Conservation (phyloP, 2,797 vertebrate species). For the Peromyscus aztecus region DNA sequence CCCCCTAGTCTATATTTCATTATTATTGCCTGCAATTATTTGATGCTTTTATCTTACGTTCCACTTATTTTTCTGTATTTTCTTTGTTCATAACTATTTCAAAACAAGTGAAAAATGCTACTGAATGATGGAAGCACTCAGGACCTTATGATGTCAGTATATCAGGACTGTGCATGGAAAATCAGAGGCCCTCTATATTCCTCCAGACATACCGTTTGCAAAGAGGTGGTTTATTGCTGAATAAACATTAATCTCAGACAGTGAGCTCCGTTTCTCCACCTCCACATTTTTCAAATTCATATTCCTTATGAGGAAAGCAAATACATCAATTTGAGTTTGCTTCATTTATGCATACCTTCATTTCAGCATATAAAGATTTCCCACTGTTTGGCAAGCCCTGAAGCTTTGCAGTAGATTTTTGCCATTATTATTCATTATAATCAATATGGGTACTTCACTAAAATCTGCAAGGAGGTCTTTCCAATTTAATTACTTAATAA, state of each 20-base stretch:
- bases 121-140: conserved; percentile 42
- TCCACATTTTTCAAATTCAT: conserved; percentile 81
- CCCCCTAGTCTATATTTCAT: background rate
- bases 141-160: background rate
- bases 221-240: conserved; percentile 68
- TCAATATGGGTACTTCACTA: background rate
- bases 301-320: conserved; percentile 74
- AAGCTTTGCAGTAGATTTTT: background rate
- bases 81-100: conserved; percentile 69
- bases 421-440: conserved; percentile 48
- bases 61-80: conserved; percentile 63
- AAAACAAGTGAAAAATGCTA: conserved; percentile 39
- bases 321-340: conserved; percentile 57
- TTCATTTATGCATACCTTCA: conserved; percentile 48
- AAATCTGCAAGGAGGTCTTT: conserved; percentile 9
- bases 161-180: conserved; percentile 65
- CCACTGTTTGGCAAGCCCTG: conserved; percentile 57
- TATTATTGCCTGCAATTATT: conserved; percentile 53
- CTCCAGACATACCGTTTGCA: conserved; percentile 61
- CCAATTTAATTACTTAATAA: conserved; percentile 56
- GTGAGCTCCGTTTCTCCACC: background rate
- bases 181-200: conserved; percentile 77
- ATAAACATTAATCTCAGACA: conserved; percentile 77
- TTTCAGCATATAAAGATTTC: conserved; percentile 53
- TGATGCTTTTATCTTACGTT: conserved; percentile 16